phyloP scores from a whole-genome alignment of 1,140 invertebrate genomes.

The Eulimnadia texana region DNA sequence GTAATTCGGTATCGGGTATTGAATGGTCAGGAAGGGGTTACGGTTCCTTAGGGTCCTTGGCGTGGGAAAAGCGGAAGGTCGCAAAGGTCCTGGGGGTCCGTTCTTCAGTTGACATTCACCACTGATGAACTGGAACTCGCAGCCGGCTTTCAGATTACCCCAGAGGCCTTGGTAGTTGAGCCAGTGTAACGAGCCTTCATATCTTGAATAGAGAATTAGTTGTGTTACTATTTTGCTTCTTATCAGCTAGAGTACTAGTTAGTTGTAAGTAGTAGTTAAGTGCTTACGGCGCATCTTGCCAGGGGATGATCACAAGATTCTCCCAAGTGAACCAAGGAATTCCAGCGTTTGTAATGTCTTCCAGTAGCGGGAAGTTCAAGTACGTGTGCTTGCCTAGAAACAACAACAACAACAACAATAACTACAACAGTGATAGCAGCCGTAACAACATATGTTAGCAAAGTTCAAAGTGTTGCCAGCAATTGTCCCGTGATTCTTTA shows the following conservation, averaged over 20 bases:
- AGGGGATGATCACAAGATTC: slow-evolving; percentile 16
- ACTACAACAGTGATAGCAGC: too few species aligned
- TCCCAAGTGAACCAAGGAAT: slow-evolving; percentile 21
- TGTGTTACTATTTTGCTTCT: not conserved
- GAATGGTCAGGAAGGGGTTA: not conserved
- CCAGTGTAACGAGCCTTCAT: slow-evolving; percentile 8
- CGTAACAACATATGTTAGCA: too few species aligned
- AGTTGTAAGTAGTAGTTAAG: too few species aligned
- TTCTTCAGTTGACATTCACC: too few species aligned
- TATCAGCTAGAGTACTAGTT: too few species aligned
- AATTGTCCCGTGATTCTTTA: not conserved
- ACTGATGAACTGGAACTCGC: slow-evolving; percentile 6
- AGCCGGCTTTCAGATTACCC: slow-evolving; percentile 11
- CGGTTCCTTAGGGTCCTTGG: not conserved
- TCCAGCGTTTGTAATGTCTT: slow-evolving; percentile 18
- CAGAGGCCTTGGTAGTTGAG: slow-evolving; percentile 10
- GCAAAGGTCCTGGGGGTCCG: not conserved
- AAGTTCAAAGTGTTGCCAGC: not conserved
- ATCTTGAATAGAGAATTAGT: not conserved
- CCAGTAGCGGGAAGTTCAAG: slow-evolving; percentile 17
- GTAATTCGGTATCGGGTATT: not conserved
- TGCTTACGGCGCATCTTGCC: not conserved
- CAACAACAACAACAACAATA: not conserved
- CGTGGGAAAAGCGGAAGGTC: not conserved
- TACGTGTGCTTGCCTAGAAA: slow-evolving; percentile 16